Base-by-base conservation (phyloP, 2,888 invertebrate genomes). In the Matsumyia berberina region DNA sequence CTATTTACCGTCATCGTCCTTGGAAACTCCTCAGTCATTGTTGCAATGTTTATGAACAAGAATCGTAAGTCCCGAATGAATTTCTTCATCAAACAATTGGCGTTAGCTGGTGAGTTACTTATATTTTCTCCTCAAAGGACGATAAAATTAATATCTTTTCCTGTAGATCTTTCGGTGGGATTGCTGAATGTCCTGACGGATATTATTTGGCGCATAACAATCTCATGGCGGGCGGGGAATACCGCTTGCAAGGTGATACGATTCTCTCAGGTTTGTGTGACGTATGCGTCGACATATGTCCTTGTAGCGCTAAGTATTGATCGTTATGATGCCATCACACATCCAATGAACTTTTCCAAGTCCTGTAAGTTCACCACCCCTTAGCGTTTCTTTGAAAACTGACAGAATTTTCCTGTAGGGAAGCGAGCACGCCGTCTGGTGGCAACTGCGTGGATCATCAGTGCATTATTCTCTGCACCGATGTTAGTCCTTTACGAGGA, bases 261-360 rank as follows among this genome's bases (percentile, higher is more conserved):
- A 88, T 98, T 97, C 91, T 93, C 95, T 57, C 96, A 96, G 95
- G 96, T 95, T 1, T 95, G 97, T 87, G 97, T 97, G 62, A 97
- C 97, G 87, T 98, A 97, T 90, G 97, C 97, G 0, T 97, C 97
- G 2, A 98, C 97, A 0, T 98, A 98, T 90, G 97, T 98, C 33
- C 93, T 98, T 74, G 97, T 98, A 24, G 97, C 97, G 2, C 93
- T 98, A 80, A 97, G 97, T 89, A 97, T 98, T 89, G 98, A 98
- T 92, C 94, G 98, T 88, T 97, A 97, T 90, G 97, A 98, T 89
- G 98, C 97, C 86, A 97, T 98, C 89, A 97, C 97, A 11, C 96
- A 97, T 92, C 98, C 98, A 0, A 97, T 98, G 97, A 97, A 97
- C 92, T 98, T 98, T 92, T 96, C 97, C 66, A 96, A 97, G 89